Percentiles rank a stretch among this genome's conserved stretches.
Evolutionary conservation across 2,113 vertebrate genomes (phyloP).

Genomic region (Caranx melampygus): DNA sequence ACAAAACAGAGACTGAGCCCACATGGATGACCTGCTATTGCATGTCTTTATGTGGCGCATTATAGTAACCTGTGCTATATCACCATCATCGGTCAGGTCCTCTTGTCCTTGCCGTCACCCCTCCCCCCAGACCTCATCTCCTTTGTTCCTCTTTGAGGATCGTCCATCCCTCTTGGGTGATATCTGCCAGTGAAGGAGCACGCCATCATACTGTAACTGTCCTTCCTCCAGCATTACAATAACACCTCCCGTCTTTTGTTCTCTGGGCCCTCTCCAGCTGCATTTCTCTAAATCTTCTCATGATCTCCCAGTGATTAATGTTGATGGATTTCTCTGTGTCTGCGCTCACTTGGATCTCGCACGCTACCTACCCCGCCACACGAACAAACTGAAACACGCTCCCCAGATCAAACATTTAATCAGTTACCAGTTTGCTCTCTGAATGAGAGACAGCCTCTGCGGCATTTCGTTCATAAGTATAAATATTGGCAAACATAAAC

Average conservation of each 20-base stretch:
- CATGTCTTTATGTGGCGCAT: constrained; percentile 11
- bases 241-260: constrained; percentile 12
- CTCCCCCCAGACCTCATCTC: constrained; percentile 49
- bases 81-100: constrained; percentile 30
- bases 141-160: constrained; percentile 54
- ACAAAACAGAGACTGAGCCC: constrained; percentile 9
- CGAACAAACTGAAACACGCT: constrained; percentile 12
- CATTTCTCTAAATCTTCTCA: constrained; percentile 24
- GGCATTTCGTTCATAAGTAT: constrained; percentile 12
- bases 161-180: constrained; percentile 54
- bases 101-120: constrained; percentile 42
- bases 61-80: constrained; percentile 39
- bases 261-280: background rate
- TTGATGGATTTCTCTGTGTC: constrained; percentile 40
- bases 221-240: constrained; percentile 3
- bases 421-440: constrained; percentile 2
- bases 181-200: constrained; percentile 42
- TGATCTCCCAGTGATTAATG: constrained; percentile 41
- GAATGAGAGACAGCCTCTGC: constrained; percentile 9
- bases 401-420: constrained; percentile 9
- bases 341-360: constrained; percentile 10
- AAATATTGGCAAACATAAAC: constrained; percentile 20
- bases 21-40: background rate
- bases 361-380: background rate
- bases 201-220: constrained; percentile 14